Conservation (phyloP, 1,140 invertebrate genomes). For the Psix sp. region DNA sequence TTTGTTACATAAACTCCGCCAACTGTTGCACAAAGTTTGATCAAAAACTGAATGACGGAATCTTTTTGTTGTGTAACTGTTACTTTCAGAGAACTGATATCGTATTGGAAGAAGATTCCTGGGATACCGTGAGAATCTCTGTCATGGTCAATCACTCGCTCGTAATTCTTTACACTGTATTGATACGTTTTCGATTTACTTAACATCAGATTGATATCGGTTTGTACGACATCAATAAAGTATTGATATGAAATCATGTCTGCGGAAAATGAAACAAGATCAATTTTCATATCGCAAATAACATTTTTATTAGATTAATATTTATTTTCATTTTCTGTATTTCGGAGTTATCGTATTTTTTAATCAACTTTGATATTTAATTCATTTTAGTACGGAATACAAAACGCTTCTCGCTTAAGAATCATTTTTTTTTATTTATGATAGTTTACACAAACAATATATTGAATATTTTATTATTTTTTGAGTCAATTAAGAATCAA, state of each 20-base stretch:
- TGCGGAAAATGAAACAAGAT: slow-evolving; percentile 68
- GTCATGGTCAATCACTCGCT: slow-evolving; percentile 83
- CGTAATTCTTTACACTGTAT: slow-evolving; percentile 94
- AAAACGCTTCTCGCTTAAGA: too few relatives aligned
- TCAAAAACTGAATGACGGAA: slow-evolving; percentile 86
- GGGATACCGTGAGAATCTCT: slow-evolving; percentile 93
- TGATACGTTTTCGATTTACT: slow-evolving; percentile 89
- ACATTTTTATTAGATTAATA: too few relatives aligned
- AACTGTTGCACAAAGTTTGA: slow-evolving; percentile 91
- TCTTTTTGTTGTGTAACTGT: slow-evolving; percentile 89
- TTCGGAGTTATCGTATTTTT: too few relatives aligned
- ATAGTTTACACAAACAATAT: too few relatives aligned
- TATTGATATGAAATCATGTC: slow-evolving; percentile 93
- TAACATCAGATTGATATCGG: slow-evolving; percentile 88
- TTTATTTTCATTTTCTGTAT: too few relatives aligned
- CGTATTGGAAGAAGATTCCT: slow-evolving; percentile 97
- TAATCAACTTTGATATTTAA: too few relatives aligned
- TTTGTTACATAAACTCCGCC: slow-evolving; percentile 94
- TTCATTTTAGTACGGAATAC: too few relatives aligned
- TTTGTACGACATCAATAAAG: slow-evolving; percentile 96
- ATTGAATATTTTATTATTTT: too few relatives aligned
- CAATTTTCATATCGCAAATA: background rate
- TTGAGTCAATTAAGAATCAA: too few relatives aligned
- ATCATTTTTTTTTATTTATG: too few relatives aligned
- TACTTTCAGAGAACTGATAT: slow-evolving; percentile 92